Conservation (phyloP, 64 coral and sea anemone species). For the Montipora efflorescens region DNA sequence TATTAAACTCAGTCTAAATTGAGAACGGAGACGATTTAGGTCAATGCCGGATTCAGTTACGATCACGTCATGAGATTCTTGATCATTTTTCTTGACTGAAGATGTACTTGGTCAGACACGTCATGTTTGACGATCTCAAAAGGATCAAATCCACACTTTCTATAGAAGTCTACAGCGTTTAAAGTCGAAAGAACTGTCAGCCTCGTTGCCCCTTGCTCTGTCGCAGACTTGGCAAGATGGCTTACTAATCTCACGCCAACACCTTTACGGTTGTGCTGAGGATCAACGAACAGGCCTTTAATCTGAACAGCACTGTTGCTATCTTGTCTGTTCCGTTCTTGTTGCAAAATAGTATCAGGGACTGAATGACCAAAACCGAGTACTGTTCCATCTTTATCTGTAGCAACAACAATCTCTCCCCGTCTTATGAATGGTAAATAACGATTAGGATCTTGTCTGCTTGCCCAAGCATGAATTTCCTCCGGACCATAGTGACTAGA, state of each 20-base stretch:
- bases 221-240: constrained; percentile 30
- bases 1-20: no score
- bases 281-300: constrained; percentile 50
- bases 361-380: not conserved
- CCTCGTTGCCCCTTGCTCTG: constrained; percentile 14
- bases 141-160: constrained; percentile 62
- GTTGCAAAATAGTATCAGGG: not conserved
- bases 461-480: not conserved
- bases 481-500: not conserved
- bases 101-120: constrained; percentile 18
- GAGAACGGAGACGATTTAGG: no score
- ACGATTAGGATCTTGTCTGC: not conserved
- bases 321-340: not conserved
- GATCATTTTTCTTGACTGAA: not conserved
- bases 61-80: not conserved
- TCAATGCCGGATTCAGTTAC: not conserved
- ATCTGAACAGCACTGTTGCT: not conserved
- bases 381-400: not conserved
- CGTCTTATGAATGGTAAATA: not conserved
- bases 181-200: constrained; percentile 47
- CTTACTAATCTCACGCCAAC: constrained; percentile 22
- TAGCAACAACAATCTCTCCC: not conserved
- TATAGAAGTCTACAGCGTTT: constrained; percentile 63
- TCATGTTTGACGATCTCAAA: constrained; percentile 15
- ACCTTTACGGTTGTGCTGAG: constrained; percentile 11